These are phyloP conservation scores for Calypte anna DNA, from an alignment of 2,113 vertebrate species.

Conservation along the genomic window DNA sequence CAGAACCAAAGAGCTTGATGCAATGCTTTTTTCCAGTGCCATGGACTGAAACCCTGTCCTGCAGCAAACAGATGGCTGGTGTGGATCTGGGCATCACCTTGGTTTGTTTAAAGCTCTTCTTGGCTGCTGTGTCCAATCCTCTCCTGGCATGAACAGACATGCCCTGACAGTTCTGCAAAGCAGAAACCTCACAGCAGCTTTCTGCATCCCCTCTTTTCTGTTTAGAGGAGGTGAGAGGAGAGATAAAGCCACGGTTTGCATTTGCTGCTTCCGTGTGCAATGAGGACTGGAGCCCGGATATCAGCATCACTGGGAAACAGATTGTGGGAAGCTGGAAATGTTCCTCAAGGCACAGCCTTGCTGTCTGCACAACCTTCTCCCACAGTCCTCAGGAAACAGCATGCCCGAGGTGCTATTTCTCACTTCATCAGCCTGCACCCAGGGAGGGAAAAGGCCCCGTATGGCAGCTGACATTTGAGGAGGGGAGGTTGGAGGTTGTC, in stretches of 20 bases:
- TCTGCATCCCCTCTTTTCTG: fast-evolving
- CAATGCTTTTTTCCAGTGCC: neutral
- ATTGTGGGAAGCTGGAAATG: neutral
- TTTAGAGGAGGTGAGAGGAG: neutral
- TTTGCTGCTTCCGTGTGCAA: fast-evolving
- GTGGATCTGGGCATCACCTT: neutral
- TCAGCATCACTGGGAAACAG: fast-evolving
- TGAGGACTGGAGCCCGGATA: neutral
- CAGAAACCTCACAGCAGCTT: neutral
- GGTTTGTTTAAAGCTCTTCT: neutral
- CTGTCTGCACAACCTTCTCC: neutral
- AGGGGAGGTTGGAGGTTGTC: neutral
- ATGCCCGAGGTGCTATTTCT: neutral
- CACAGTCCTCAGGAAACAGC: neutral
- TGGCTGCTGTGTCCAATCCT: neutral
- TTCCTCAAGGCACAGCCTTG: neutral
- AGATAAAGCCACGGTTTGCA: fast-evolving
- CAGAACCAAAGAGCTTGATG: neutral
- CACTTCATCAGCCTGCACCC: fast-evolving
- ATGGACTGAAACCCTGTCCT: neutral
- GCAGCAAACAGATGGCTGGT: neutral
- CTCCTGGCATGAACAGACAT: fast-evolving
- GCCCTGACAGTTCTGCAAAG: neutral
- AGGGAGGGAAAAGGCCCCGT: neutral
- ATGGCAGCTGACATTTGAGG: neutral